Evolutionary conservation across 2,113 vertebrate species (phyloP), one percentile per base, ranked within the genome.

Genomic region (Malurus melanocephalus): DNA sequence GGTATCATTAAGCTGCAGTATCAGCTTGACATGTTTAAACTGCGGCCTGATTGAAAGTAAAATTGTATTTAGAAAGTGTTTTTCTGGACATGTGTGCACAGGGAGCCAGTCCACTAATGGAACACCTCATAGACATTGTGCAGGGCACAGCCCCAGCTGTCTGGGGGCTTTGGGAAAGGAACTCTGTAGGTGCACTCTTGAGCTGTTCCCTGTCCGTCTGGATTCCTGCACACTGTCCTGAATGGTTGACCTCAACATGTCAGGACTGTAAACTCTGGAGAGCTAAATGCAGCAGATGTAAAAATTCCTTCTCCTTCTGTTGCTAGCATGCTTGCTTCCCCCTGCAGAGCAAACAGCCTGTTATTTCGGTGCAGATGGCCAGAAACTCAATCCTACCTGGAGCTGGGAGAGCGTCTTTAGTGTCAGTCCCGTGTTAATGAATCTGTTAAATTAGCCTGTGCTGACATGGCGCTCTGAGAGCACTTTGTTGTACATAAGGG

Each of bases 351-450:
- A 87, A 56, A 56, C 64, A 92, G 89, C 83, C 87, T 94, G 78
- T 95, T 53, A 2, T 86, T 96, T 89, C 69, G 9, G 75, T 89
- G 92, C 93, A 95, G 87, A 89, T 92, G 90, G 80, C 87, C 73
- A 84, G 96, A 97, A 98, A 97, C 73, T 59, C 93, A 94, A 82
- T 96, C 94, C 92, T 93, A 66, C 93, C 76, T 94, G 93, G 89
- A 95, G 90, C 56, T 5, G 5, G 83, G 88, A 94, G 89, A 95
- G 87, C 28, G 64, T 95, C 88, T 96, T 95, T 15, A 52, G 85
- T 96, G 92, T 95, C 96, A 96, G 94, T 94, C 80, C 66, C 1
- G 17, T 95, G 94, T 96, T 97, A 97, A 96, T 96, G 94, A 97
- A 89, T 94, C 94, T 91, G 89, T 92, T 95, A 94, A 97, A 96